Evolutionary conservation across 2,888 invertebrate genomes (phyloP), one percentile per base, ranked within the genome.

Genomic region (Tolmerus cingulatus): DNA sequence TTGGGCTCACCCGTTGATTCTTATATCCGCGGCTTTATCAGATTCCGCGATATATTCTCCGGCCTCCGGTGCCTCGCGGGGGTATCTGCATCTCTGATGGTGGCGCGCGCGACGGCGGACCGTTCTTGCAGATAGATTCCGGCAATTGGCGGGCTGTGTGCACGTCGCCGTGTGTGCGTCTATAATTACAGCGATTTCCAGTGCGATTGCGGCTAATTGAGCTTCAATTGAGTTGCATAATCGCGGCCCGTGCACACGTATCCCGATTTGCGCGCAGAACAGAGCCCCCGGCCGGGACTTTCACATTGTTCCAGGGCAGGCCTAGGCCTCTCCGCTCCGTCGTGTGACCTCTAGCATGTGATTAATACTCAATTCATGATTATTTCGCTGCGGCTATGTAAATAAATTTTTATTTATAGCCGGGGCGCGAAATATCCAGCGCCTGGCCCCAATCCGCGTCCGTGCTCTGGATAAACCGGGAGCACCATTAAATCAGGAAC

Each of bases 1-100:
- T 86, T 86, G 86, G 86, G 78, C 86, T 86, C 86, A 86, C 86
- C 86, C 86, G 86, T 77, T 27, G 78, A 86, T 86, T 86, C 86
- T 85, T 85, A 85, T 85, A 74, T 82, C 57, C 66, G 66, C 27
- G 23, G 30, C 57, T 34, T 81, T 82, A 82, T 82, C 82, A 82
- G 82, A 82, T 82, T 82, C 82, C 40, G 66, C 57, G 82, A 30
- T 30, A 30, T 30, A 23, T 19, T 82, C 57, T 66, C 19, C 51
- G 57, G 57, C 55, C 82, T 37, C 23, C 57, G 23, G 5, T 19
- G 40, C 66, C 7, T 30, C 30, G 30, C 30, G 30, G n/a, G 37
- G 19, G 37, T 82, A 82, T 82, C 82, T 82, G 82, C 57, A 82
- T 82, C 82, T 82, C 82, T 82, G 82, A 82, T 82, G 82, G 55